phyloP scores from a whole-genome alignment of 2,113 vertebrate species.

The Suncus etruscus region DNA sequence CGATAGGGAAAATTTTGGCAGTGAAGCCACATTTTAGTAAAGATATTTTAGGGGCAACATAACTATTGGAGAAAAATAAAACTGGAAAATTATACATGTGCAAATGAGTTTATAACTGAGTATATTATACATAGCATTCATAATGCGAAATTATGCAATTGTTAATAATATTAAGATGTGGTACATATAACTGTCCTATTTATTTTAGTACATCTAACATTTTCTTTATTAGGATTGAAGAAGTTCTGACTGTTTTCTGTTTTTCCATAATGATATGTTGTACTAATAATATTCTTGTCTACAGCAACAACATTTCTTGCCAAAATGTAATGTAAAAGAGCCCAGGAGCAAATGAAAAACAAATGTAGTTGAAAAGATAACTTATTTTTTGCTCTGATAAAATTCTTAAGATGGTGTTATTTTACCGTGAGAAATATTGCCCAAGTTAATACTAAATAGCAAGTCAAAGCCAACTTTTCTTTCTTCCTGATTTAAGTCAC shows the following conservation, averaged over 20 bases:
- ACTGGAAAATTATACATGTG: not conserved
- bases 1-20: not conserved
- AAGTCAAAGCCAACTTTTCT: not conserved
- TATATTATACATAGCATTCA: not conserved
- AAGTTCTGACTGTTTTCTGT: not conserved
- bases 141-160: not conserved
- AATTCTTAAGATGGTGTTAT: not conserved
- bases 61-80: not conserved
- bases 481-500: too few species aligned
- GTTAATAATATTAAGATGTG: not conserved
- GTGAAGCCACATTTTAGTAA: not conserved
- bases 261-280: not conserved
- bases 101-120: not conserved
- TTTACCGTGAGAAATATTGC: not conserved
- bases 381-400: not conserved
- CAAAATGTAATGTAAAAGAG: not conserved
- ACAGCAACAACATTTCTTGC: not conserved
- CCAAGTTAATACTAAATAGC: not conserved
- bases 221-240: not conserved
- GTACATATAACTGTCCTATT: not conserved
- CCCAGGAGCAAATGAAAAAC: not conserved
- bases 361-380: not conserved
- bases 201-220: not conserved
- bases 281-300: not conserved
- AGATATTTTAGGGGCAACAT: not conserved